These are phyloP conservation scores for Caenorhabditis macrosperma DNA, from an alignment of 2,888 invertebrate genomes.

Conservation along the genomic window DNA sequence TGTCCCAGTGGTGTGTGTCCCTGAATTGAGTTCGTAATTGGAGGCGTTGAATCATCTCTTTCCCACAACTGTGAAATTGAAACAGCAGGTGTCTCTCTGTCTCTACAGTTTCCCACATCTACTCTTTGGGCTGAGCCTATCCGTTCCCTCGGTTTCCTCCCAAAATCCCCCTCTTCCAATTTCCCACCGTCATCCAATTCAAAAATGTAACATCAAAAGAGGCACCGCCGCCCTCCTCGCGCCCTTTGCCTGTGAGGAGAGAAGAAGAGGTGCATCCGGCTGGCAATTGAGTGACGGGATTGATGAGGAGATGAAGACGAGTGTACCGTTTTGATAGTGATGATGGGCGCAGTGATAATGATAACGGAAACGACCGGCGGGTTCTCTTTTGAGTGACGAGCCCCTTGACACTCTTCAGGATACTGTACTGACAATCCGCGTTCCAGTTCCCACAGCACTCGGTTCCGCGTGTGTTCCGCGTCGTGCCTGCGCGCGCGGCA, in stretches of 20 bases:
- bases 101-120: no score
- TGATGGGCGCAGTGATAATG: background rate
- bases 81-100: no score
- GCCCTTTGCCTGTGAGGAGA: background rate
- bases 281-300: constrained; percentile 5
- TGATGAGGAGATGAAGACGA: background rate
- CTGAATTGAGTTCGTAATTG: no score
- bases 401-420: background rate
- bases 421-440: background rate
- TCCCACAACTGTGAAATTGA: no score
- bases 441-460: constrained; percentile 1
- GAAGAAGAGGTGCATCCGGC: background rate
- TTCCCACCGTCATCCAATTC: background rate
- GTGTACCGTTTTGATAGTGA: background rate
- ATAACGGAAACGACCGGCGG: background rate
- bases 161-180: background rate
- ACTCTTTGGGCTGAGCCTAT: no score
- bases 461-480: constrained; percentile 18
- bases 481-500: constrained; percentile 11
- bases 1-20: no score
- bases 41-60: no score
- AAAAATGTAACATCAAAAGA: constrained; percentile 1
- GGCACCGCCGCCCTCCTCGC: background rate
- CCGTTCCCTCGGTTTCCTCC: no score
- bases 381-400: background rate